A percentile compares a stretch with the other conserved stretches of the same genome.
Evolutionary conservation across 2,888 invertebrate genomes (phyloP).

Genomic region (Silvanus unidentatus): DNA sequence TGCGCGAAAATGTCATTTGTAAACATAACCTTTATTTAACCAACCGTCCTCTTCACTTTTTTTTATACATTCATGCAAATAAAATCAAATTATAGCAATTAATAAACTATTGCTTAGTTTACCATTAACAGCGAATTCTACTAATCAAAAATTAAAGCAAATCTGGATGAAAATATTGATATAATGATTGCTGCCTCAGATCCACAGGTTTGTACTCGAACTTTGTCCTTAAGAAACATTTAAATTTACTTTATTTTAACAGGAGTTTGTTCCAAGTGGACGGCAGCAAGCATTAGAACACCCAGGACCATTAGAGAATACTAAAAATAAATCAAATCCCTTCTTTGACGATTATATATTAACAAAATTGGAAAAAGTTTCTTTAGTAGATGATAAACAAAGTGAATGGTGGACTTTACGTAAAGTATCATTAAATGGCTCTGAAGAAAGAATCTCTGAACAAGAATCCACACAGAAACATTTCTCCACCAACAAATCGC

Average conservation of each 20-base stretch:
- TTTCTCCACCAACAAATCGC: slow-evolving; percentile 12
- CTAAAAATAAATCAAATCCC: slow-evolving; percentile 22
- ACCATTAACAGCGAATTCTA: too few species aligned
- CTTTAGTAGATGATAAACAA: slow-evolving; percentile 56
- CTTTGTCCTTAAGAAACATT: not conserved
- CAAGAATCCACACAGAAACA: slow-evolving; percentile 11
- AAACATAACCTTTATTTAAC: too few species aligned
- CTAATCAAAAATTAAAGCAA: slow-evolving; percentile 55
- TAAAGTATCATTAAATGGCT: slow-evolving; percentile 49
- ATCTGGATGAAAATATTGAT: slow-evolving; percentile 83
- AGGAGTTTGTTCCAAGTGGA: slow-evolving; percentile 87
- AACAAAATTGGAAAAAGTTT: slow-evolving; percentile 70
- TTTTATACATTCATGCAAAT: too few species aligned
- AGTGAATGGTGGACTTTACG: slow-evolving; percentile 56
- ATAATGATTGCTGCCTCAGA: slow-evolving; percentile 87
- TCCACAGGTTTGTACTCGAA: slow-evolving; percentile 63
- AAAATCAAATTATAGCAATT: too few species aligned
- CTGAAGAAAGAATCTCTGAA: slow-evolving; percentile 6
- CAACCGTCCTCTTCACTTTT: too few species aligned
- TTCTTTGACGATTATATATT: slow-evolving; percentile 53
- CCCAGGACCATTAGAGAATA: slow-evolving; percentile 61
- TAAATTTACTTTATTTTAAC: slow-evolving; percentile 13
- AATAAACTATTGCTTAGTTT: too few species aligned
- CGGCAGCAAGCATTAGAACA: slow-evolving; percentile 72
- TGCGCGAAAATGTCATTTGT: too few species aligned